Percentiles rank a stretch among this genome's conserved stretches.
phyloP scores from a whole-genome alignment of 2,888 invertebrate species.

The Gortyna flavago region DNA sequence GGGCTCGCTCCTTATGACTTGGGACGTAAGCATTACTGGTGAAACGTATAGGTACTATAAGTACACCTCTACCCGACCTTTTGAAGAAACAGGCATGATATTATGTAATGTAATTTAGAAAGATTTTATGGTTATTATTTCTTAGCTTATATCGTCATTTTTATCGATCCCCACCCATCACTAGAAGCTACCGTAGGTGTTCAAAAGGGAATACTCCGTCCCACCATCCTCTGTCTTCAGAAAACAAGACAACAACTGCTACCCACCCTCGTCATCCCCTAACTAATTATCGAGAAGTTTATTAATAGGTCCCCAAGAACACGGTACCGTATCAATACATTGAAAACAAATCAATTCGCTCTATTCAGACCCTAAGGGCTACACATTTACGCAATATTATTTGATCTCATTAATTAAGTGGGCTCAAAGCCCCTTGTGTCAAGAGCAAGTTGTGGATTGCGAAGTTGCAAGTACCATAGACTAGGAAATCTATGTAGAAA shows the following conservation, averaged over 20 bases:
- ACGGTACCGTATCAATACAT: slow-evolving; percentile 11
- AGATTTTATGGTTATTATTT: not conserved
- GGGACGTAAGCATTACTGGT: not conserved
- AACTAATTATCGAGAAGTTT: slow-evolving; percentile 12
- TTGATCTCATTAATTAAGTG: slow-evolving; percentile 67
- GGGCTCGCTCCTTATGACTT: too few relatives aligned
- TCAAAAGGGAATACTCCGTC: too few relatives aligned
- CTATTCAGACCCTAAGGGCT: slow-evolving; percentile 29
- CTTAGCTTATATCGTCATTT: not conserved
- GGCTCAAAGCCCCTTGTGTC: slow-evolving; percentile 65
- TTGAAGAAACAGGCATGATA: not conserved
- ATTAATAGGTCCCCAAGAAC: slow-evolving; percentile 9
- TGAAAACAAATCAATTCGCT: slow-evolving; percentile 38
- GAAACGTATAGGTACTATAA: not conserved
- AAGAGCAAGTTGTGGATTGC: slow-evolving; percentile 62
- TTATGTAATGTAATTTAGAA: too few relatives aligned
- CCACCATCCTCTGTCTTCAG: not conserved
- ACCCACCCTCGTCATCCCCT: not conserved
- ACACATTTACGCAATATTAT: slow-evolving; percentile 43
- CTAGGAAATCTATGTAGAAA: slow-evolving; percentile 11
- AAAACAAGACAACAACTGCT: not conserved
- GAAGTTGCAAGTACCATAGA: slow-evolving; percentile 64
- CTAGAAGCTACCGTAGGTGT: too few relatives aligned
- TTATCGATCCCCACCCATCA: too few relatives aligned
- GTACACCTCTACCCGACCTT: not conserved